A percentile compares a stretch with the other conserved stretches of the same genome.
Conservation (phyloP, 2,888 invertebrate genomes). For the Heliconius sara region DNA sequence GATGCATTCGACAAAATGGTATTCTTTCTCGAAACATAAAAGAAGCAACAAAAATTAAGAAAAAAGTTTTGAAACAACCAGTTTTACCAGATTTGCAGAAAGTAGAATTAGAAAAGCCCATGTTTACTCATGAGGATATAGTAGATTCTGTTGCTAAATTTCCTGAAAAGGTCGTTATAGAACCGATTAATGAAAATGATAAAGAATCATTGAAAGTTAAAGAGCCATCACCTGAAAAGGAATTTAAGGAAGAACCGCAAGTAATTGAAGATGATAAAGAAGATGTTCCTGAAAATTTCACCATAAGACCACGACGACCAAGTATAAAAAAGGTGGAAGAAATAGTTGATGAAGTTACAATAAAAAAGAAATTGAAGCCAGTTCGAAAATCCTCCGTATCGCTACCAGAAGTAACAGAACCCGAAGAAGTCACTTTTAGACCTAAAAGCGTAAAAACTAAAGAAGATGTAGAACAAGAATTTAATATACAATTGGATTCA, state of each 20-base stretch:
- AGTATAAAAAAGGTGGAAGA: constrained; percentile 80
- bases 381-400: constrained; percentile 86
- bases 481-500: constrained; percentile 92
- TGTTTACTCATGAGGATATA: constrained; percentile 81
- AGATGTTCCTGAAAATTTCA: constrained; percentile 73
- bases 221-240: not conserved
- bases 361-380: constrained; percentile 89
- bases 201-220: constrained; percentile 8
- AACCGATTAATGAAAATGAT: constrained; percentile 33
- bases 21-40: constrained; percentile 88
- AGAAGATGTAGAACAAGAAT: constrained; percentile 95
- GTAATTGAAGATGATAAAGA: constrained; percentile 49
- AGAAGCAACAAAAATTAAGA: constrained; percentile 87
- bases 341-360: constrained; percentile 85
- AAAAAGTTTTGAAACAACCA: constrained; percentile 83
- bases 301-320: constrained; percentile 70
- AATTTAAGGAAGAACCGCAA: not conserved
- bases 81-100: constrained; percentile 83
- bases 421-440: constrained; percentile 91
- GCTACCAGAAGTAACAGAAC: constrained; percentile 88
- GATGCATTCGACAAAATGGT: constrained; percentile 85
- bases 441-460: constrained; percentile 90
- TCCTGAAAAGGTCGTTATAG: constrained; percentile 48
- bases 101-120: constrained; percentile 83
- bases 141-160: constrained; percentile 60